These are phyloP conservation scores for Callipepla squamata DNA, from an alignment of 2,113 vertebrate species.

Conservation along the genomic window DNA sequence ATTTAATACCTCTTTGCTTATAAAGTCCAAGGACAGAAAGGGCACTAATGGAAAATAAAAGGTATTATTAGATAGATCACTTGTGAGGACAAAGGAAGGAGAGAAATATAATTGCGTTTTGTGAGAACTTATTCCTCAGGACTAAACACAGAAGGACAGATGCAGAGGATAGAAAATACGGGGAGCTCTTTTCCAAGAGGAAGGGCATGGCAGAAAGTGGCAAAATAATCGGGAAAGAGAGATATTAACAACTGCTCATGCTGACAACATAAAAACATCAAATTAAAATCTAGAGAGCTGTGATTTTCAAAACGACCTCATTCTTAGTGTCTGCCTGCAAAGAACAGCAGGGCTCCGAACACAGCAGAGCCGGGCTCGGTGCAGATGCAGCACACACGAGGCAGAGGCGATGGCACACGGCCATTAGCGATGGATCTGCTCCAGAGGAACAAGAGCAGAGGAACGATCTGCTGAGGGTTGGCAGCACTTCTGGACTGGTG, in stretches of 20 bases:
- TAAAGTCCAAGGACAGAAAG: background rate
- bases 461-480: background rate
- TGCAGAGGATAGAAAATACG: background rate
- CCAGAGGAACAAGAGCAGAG: background rate
- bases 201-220: background rate
- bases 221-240: background rate
- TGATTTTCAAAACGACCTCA: background rate
- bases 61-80: background rate
- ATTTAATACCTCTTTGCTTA: background rate
- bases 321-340: background rate
- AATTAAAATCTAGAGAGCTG: background rate
- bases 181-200: background rate
- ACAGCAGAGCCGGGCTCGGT: background rate
- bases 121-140: background rate
- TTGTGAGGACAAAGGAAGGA: background rate
- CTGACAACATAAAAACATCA: background rate
- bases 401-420: background rate
- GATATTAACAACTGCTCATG: background rate
- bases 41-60: background rate
- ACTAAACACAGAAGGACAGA: background rate
- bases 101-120: background rate
- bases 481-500: background rate
- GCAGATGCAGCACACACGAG: background rate
- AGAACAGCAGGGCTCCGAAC: accelerated
- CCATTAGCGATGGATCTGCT: background rate